phyloP scores from a whole-genome alignment of 1,140 invertebrate genomes.

The Teleogryllus occipitalis region DNA sequence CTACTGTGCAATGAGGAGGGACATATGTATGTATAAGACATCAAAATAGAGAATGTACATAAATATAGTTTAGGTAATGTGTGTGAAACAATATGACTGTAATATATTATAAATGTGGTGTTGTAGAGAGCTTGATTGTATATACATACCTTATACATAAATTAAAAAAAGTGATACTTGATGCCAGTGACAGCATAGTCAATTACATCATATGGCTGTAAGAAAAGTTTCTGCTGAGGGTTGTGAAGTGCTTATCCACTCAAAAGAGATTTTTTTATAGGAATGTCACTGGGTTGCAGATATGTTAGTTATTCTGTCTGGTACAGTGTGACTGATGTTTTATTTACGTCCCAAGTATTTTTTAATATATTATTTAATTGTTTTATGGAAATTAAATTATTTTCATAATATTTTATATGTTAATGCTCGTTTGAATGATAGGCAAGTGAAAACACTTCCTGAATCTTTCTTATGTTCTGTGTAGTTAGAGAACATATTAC shows the following conservation, averaged over 20 bases:
- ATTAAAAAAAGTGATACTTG: neutral
- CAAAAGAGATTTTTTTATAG: neutral
- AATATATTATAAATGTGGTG: neutral
- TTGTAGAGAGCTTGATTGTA: conserved; percentile 2
- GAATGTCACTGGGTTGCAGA: neutral
- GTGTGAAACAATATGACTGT: neutral
- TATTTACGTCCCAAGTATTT: neutral
- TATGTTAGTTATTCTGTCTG: neutral
- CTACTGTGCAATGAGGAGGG: neutral
- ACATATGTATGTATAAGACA: neutral
- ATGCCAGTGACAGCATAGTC: neutral
- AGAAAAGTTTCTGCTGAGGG: neutral
- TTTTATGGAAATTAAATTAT: conserved; percentile 1
- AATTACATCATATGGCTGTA: neutral
- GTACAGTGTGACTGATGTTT: neutral
- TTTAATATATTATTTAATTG: neutral
- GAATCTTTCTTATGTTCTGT: too few relatives aligned
- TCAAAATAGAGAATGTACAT: neutral
- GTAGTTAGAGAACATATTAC: too few relatives aligned
- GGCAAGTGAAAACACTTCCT: too few relatives aligned
- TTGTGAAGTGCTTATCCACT: neutral
- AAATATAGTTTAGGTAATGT: neutral
- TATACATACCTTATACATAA: neutral
- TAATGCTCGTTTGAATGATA: neutral
- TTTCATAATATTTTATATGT: neutral